Evolutionary conservation across 2,113 vertebrate genomes (phyloP), one percentile per base, ranked within the genome.

Genomic region (Phalacrocorax carbo): DNA sequence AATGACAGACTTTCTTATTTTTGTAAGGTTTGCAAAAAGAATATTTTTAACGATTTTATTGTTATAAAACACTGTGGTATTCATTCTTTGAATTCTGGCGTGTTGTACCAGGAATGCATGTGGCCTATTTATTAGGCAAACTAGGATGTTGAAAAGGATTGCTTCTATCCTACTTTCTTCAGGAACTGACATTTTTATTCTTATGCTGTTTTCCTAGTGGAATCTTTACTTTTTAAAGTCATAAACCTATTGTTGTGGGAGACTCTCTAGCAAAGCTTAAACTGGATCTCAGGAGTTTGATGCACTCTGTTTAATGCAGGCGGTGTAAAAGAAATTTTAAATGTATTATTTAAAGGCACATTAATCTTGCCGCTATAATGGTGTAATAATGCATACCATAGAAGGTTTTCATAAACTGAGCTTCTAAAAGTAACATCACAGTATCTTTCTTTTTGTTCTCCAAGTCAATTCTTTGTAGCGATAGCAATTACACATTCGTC

Each of bases 301-400:
- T 93, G 82, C 84, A 91, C 66, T 95, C 83, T 95, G 66, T 97
- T 96, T 95, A 91, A 96, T 95, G 94, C 87, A 94, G 78, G 89
- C 91, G 91, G 29, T 73, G 81, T 93, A 94, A 97, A 95, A 94
- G 97, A 96, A 93, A 62, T 95, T 94, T 97, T 93, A 96, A 95
- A 97, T 97, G 96, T 97, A 97, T 97, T 97, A 97, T 97, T 97
- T 95, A 97, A 97, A 95, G 66, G 94, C 87, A 95, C 14, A 13
- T 95, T 96, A 95, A 94, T 97, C 93, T 82, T 95, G 95, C 89
- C 8, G 8, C 81, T 91, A n/a, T 96, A 94, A 85, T 91, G 78
- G 93, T 95, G 75, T 80, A 95, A 97, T 97, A 97, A 95, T 95
- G 93, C 62, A 79, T 93, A 89, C 73, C 89, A 70, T 79, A 82